Evolutionary conservation across 2,888 invertebrate species (phyloP).

Genomic region (Volucella inanis): DNA sequence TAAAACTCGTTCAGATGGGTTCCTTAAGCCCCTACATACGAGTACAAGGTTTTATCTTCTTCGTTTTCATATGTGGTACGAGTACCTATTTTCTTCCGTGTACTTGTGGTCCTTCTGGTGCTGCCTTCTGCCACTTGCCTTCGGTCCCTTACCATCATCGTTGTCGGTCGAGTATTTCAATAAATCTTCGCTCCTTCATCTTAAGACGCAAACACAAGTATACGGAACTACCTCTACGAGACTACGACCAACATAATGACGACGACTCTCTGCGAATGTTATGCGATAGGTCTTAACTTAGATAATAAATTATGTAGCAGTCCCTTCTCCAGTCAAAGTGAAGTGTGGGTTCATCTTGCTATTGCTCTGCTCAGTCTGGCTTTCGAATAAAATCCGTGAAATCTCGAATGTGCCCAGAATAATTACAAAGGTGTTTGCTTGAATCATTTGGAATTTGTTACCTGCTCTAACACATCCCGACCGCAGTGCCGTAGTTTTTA

Average conservation of each 20-base stretch:
- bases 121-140: no score
- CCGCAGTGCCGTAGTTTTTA: constrained; percentile 43
- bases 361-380: constrained; percentile 3
- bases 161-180: constrained; percentile 38
- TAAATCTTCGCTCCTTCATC: constrained; percentile 62
- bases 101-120: background rate
- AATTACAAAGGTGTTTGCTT: constrained; percentile 60
- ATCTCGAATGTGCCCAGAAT: constrained; percentile 60
- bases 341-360: constrained; percentile 31
- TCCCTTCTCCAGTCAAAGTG: constrained; percentile 35
- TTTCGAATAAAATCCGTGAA: constrained; percentile 48
- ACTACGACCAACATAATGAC: constrained; percentile 17
- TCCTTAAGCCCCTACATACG: constrained; percentile 24
- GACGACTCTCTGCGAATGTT: constrained; percentile 42
- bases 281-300: constrained; percentile 62
- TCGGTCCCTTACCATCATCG: background rate
- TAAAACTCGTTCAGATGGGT: constrained; percentile 46
- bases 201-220: constrained; percentile 35
- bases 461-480: constrained; percentile 28
- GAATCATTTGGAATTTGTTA: constrained; percentile 56
- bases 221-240: constrained; percentile 43
- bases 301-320: constrained; percentile 63
- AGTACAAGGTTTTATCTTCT: constrained; percentile 16
- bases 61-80: constrained; percentile 23
- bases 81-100: constrained; percentile 10